Percentiles rank a stretch among this genome's conserved stretches.
Evolutionary conservation across 2,113 vertebrate genomes (phyloP).

Genomic region (Cyrtonyx montezumae): DNA sequence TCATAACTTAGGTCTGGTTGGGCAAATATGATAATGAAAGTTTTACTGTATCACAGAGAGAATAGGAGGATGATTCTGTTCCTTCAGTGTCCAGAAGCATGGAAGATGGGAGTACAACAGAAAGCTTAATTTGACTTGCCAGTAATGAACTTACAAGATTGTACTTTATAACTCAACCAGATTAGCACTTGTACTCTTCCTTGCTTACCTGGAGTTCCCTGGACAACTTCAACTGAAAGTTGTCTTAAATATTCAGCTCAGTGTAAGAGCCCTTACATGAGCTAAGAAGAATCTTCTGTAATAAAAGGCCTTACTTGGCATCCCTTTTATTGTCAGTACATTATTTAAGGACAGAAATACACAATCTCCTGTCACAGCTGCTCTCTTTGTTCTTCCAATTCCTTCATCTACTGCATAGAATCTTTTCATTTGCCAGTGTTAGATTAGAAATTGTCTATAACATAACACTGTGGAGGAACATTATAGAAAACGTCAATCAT

Average conservation of each 20-base stretch:
- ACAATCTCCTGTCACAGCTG: neutral
- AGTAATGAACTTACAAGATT: neutral
- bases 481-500: neutral
- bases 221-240: neutral
- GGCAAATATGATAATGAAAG: neutral
- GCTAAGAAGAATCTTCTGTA: neutral
- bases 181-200: neutral
- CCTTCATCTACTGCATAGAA: neutral
- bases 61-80: neutral
- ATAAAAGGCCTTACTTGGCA: neutral
- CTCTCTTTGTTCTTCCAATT: neutral
- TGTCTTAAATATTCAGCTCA: neutral
- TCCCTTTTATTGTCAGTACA: neutral
- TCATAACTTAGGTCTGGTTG: neutral
- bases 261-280: neutral
- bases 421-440: neutral
- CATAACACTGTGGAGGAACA: neutral
- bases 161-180: neutral
- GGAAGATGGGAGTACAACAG: neutral
- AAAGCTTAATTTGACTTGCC: neutral
- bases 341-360: neutral
- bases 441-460: neutral
- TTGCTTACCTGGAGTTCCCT: neutral
- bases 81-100: neutral
- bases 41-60: neutral